Evolutionary conservation across 2,888 invertebrate species (phyloP).

Genomic region (Temnothorax unifasciatus): DNA sequence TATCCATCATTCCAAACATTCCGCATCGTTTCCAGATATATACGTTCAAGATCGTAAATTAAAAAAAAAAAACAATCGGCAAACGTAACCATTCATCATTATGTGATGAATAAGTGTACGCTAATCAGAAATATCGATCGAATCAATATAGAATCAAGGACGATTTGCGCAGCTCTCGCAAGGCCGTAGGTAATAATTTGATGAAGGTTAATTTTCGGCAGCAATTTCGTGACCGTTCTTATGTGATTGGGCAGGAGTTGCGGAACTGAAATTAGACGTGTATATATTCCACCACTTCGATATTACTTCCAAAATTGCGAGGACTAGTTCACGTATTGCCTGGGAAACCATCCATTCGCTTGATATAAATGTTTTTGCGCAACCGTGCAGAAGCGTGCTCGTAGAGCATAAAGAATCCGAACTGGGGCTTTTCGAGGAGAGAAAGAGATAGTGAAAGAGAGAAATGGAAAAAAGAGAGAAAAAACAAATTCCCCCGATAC

Average conservation of each 20-base stretch:
- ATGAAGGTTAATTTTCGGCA: not conserved
- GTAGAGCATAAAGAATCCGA: conserved; percentile 4
- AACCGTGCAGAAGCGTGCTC: conserved; percentile 9
- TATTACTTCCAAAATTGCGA: conserved; percentile 4
- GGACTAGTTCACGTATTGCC: not conserved
- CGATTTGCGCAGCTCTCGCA: not conserved
- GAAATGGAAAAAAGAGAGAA: not conserved
- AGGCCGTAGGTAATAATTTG: not conserved
- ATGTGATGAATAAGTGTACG: not conserved
- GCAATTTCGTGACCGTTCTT: not conserved
- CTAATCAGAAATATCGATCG: conserved; percentile 11
- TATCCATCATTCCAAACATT: not conserved
- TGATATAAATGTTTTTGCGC: conserved; percentile 24
- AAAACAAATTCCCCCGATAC: not conserved
- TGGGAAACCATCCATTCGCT: not conserved
- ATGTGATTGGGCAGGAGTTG: not conserved
- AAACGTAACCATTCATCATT: not conserved
- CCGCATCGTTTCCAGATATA: not conserved
- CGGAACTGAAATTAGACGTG: not conserved
- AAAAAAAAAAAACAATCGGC: not conserved
- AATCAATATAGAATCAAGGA: conserved; percentile 26
- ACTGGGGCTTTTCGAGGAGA: not conserved
- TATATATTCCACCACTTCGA: not conserved
- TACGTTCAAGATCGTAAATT: conserved; percentile 9
- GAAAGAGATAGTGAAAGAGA: not conserved